A percentile compares a stretch with the other conserved stretches of the same genome.
Conservation (phyloP, 1,140 invertebrate species). For the Zaprionus capensis region DNA sequence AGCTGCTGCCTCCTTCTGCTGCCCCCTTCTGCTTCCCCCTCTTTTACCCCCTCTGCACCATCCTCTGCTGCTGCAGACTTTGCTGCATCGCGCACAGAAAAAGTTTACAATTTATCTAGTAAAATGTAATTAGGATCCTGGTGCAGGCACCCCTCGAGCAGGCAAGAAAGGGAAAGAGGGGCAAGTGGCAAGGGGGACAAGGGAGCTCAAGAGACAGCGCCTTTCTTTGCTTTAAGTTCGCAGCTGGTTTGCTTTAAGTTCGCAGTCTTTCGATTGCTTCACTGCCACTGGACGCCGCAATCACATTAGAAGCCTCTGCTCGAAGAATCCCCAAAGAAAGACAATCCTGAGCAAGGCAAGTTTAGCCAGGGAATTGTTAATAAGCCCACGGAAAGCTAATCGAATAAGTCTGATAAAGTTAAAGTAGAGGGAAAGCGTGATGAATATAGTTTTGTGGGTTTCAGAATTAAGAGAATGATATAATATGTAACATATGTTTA, state of each 20-base stretch:
- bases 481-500: too few relatives aligned
- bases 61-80: conserved; percentile 19
- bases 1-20: conserved; percentile 47
- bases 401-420: not conserved
- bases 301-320: conserved; percentile 26
- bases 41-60: too few relatives aligned
- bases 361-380: not conserved
- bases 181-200: not conserved
- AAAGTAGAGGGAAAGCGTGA: not conserved
- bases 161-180: too few relatives aligned
- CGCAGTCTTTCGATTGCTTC: not conserved
- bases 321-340: not conserved
- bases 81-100: conserved; percentile 65
- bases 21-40: not conserved
- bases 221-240: conserved; percentile 48
- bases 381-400: not conserved
- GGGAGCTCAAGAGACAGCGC: not conserved
- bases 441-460: too few relatives aligned
- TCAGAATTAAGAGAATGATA: too few relatives aligned
- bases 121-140: conserved; percentile 84
- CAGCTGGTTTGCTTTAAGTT: conserved; percentile 41
- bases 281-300: conserved; percentile 24
- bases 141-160: conserved; percentile 52
- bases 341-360: not conserved
- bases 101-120: conserved; percentile 84